Percentiles rank a stretch among this genome's conserved stretches.
phyloP scores from a whole-genome alignment of 2,888 invertebrate genomes.

The Leucania comma region DNA sequence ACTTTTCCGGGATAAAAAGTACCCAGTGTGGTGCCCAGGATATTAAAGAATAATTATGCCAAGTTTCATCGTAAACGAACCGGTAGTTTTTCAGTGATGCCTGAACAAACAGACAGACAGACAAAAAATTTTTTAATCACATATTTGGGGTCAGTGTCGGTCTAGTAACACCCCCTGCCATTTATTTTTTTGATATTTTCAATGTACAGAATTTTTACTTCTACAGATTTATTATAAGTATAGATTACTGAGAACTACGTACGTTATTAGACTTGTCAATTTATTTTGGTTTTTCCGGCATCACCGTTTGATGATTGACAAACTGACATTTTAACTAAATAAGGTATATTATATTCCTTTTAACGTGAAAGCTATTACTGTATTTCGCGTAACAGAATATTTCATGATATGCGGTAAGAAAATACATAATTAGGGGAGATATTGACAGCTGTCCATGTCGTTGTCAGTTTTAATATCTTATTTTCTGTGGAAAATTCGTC shows the following conservation, averaged over 20 bases:
- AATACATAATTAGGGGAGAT: neutral
- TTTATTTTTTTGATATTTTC: too few species aligned
- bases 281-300: neutral
- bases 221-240: too few species aligned
- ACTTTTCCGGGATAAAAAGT: too few species aligned
- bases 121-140: too few species aligned
- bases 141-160: too few species aligned
- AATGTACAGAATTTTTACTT: too few species aligned
- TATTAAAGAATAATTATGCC: too few species aligned
- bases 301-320: neutral
- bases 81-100: too few species aligned
- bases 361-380: neutral
- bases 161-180: too few species aligned
- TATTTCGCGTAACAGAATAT: neutral
- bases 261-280: neutral
- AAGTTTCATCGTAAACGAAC: too few species aligned
- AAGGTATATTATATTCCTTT: slow-evolving; percentile 9
- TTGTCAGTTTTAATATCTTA: neutral
- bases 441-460: neutral
- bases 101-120: too few species aligned
- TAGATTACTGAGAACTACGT: neutral
- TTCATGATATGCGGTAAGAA: neutral
- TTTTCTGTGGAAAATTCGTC: slow-evolving; percentile 1
- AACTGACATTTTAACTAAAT: neutral
- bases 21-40: too few species aligned